Conservation (phyloP, 2,888 invertebrate species). For the Digitonthophagus gazella region DNA sequence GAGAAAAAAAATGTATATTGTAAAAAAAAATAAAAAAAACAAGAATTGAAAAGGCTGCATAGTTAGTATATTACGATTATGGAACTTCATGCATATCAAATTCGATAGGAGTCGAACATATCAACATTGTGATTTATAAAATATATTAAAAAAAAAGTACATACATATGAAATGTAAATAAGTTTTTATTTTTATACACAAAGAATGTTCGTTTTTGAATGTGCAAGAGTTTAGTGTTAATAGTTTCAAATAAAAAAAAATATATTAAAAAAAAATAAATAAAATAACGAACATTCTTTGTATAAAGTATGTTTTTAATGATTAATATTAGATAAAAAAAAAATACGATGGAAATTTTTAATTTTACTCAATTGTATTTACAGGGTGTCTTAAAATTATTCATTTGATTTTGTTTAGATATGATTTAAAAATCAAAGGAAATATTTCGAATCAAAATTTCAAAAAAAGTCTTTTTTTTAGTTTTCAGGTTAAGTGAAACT, state of each 20-base stretch:
- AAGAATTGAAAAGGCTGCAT: slow-evolving; percentile 27
- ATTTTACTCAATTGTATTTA: too few species aligned
- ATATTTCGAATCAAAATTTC: too few species aligned
- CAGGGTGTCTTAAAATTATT: too few species aligned
- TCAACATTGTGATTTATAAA: slow-evolving; percentile 35
- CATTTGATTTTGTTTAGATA: too few species aligned
- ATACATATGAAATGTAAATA: slow-evolving; percentile 29
- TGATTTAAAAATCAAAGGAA: too few species aligned
- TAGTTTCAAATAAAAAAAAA: too few species aligned
- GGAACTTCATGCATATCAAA: slow-evolving; percentile 32
- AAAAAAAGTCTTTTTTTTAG: too few species aligned
- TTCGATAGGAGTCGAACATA: slow-evolving; percentile 28
- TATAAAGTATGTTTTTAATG: too few species aligned
- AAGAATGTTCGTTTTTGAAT: slow-evolving; percentile 1
- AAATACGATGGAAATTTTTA: not conserved
- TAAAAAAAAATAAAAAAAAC: slow-evolving; percentile 14
- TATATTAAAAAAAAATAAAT: too few species aligned
- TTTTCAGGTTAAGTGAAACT: too few species aligned
- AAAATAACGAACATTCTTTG: not conserved
- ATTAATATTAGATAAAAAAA: not conserved
- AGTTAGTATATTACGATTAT: slow-evolving; percentile 17
- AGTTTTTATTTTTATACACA: slow-evolving; percentile 12
- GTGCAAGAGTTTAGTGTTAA: not conserved
- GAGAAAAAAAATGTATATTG: slow-evolving; percentile 9
- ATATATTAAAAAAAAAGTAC: slow-evolving; percentile 22